Percentiles rank a stretch among this genome's conserved stretches.
Evolutionary conservation across 2,113 vertebrate species (phyloP).

Genomic region (Hyperopisus bebe): DNA sequence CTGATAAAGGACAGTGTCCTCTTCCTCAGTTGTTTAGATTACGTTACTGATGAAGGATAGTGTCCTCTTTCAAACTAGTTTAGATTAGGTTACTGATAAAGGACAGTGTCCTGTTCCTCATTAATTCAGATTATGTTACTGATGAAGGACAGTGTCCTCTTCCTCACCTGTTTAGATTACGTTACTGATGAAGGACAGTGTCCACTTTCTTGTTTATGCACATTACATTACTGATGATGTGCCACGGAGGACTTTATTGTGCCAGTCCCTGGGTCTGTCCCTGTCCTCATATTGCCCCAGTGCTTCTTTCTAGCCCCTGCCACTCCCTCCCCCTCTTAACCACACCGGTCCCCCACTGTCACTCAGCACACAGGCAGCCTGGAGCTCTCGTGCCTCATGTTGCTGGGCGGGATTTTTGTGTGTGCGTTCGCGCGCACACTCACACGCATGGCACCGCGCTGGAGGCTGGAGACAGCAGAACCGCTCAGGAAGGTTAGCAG

Average conservation of each 20-base stretch:
- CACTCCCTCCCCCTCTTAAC: not conserved
- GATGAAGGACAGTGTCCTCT: not conserved
- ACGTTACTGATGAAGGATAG: not conserved
- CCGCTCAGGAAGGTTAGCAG: not conserved
- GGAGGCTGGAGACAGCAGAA: not conserved
- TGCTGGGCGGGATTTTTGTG: not conserved
- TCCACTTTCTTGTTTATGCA: not conserved
- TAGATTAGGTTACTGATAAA: not conserved
- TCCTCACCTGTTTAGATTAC: not conserved
- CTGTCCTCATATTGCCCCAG: not conserved
- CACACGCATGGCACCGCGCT: not conserved
- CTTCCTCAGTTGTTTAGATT: not conserved
- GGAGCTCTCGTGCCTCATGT: not conserved
- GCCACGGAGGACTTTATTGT: not conserved
- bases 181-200: not conserved
- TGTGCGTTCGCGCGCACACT: not conserved
- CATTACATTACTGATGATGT: not conserved
- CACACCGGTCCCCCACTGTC: not conserved
- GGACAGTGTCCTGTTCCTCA: not conserved
- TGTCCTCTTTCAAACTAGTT: not conserved
- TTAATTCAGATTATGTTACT: not conserved
- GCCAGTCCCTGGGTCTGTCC: not conserved
- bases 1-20: too few relatives aligned
- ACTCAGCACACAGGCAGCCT: not conserved
- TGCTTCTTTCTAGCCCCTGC: not conserved